Percentiles rank a stretch among this genome's conserved stretches.
These are phyloP conservation scores for Heliconius nattereri DNA, from an alignment of 1,140 invertebrate genomes.

Conservation along the genomic window DNA sequence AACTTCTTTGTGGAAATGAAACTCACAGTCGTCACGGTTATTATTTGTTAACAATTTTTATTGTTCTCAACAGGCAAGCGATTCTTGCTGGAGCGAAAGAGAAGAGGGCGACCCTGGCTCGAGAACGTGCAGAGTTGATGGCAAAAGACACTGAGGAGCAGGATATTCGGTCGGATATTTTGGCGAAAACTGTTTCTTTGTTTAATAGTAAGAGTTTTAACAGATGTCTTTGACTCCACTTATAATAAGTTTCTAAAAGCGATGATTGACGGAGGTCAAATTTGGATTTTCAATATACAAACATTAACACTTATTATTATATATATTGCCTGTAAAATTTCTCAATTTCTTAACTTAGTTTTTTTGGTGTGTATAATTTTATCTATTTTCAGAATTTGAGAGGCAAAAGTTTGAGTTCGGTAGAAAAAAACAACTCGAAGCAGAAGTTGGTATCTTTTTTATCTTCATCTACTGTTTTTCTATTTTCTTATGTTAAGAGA, in stretches of 20 bases:
- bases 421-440: slow-evolving; percentile 57
- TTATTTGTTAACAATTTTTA: neutral
- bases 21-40: no score
- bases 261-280: no score
- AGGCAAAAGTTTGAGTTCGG: slow-evolving; percentile 54
- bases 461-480: no score
- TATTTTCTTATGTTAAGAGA: no score
- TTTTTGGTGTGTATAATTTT: neutral
- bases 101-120: slow-evolving; percentile 54
- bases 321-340: no score
- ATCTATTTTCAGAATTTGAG: slow-evolving; percentile 61
- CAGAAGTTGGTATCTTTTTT: slow-evolving; percentile 49
- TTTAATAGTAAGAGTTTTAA: slow-evolving; percentile 56
- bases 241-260: no score
- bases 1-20: no score
- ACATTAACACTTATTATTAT: no score
- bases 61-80: slow-evolving; percentile 55
- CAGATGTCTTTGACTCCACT: no score
- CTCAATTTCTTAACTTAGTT: no score
- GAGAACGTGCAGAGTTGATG: slow-evolving; percentile 63
- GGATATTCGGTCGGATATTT: slow-evolving; percentile 60
- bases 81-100: slow-evolving; percentile 71
- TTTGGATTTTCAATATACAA: no score
- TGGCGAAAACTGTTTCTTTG: slow-evolving; percentile 56
- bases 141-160: slow-evolving; percentile 61